Base-by-base conservation (phyloP, 2,797 vertebrate species). In the Sebastes alutus region DNA sequence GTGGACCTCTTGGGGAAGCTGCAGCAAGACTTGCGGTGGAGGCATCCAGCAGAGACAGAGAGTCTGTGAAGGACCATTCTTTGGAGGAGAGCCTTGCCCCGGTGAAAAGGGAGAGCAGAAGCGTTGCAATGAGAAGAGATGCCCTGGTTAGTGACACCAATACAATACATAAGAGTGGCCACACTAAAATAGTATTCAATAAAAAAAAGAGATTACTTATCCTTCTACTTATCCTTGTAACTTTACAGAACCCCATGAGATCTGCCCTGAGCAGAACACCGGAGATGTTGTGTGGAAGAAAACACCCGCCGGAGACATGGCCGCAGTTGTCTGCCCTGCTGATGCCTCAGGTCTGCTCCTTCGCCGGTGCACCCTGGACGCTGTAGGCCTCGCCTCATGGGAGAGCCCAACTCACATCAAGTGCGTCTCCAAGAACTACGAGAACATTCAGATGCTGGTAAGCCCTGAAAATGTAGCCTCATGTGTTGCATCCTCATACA, bases 351-450 rank as follows among this genome's bases (percentile, higher is more conserved):
- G 99, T 75, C 81, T 98, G 86, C 97, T 99, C 89, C 96, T 99
- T 83, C 95, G 98, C n/a, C 96, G 96, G 20, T 99, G 99, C 85
- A 95, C 96, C 77, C 94, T 99, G 70, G 98, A 98, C 9, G 98
- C 98, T 64, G 96, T 97, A 10, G 98, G 98, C 6, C 95, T 98
- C 0, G 98, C 99, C 27, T 98, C 96, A 77, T 99, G 99, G 99
- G 98, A 98, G 70, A 96, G 89, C 22, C 98, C 99, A n/a, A 98
- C 97, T 20, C 96, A 99, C 81, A 94, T 97, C 91, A 97, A 98
- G 87, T 99, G 99, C 55, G 93, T 99, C 88, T 99, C 99, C 89
- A 98, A 97, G 22, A 97, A 98, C 95, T 99, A 98, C 80, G 95
- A 97, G 76, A 97, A 97, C 90, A 97, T 99, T 90, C 97, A 98